Evolutionary conservation across 1,140 invertebrate genomes (phyloP).

Genomic region (Oryctes rhinoceros): DNA sequence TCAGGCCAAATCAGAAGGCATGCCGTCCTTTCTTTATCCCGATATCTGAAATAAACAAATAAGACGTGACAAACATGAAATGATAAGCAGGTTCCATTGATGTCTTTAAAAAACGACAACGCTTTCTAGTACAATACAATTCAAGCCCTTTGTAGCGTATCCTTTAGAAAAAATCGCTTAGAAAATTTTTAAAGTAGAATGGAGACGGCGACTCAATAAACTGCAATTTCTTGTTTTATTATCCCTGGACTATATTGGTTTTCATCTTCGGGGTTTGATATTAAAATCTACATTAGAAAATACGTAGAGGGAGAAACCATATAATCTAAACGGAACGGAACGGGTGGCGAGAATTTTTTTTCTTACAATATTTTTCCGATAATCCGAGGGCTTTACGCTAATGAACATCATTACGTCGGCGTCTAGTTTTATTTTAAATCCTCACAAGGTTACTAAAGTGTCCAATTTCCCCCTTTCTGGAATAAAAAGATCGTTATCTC

Average conservation of each 20-base stretch:
- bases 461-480: background rate
- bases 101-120: background rate
- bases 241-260: background rate
- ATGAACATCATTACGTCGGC: background rate
- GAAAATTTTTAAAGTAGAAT: background rate
- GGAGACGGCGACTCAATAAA: background rate
- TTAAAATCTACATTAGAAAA: background rate
- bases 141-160: background rate
- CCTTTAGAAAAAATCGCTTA: background rate
- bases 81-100: background rate
- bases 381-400: background rate
- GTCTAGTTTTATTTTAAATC: background rate
- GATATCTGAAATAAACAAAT: slow-evolving; percentile 59
- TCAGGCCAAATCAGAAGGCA: slow-evolving; percentile 78
- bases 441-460: background rate
- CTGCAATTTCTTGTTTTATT: background rate
- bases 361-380: background rate
- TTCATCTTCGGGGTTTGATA: background rate
- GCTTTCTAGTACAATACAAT: background rate
- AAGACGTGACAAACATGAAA: background rate
- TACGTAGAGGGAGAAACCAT: background rate
- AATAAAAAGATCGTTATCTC: background rate
- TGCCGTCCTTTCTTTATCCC: slow-evolving; percentile 64
- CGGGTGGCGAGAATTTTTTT: background rate
- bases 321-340: background rate